phyloP scores from a whole-genome alignment of 1,140 invertebrate genomes.

The Zaprionus vittiger region DNA sequence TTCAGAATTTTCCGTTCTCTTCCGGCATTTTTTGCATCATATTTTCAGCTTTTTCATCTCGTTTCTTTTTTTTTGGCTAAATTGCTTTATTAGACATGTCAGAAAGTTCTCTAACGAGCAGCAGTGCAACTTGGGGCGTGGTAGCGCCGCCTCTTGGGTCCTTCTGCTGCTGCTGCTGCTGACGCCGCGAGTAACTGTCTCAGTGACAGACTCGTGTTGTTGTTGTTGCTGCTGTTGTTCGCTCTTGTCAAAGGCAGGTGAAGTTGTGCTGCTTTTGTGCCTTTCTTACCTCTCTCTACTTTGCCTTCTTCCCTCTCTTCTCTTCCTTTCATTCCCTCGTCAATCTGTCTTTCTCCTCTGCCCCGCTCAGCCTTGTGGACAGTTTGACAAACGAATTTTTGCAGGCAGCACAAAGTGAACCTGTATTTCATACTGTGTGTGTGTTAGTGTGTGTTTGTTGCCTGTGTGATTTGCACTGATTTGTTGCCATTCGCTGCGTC shows the following conservation, averaged over 20 bases:
- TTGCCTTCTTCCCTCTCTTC: not conserved
- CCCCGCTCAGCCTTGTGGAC: conserved; percentile 15
- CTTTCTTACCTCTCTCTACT: not conserved
- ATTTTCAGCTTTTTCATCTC: conserved; percentile 5
- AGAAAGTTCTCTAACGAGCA: conserved; percentile 44
- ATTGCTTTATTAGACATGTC: conserved; percentile 72
- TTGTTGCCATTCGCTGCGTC: conserved; percentile 65
- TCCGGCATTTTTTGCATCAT: conserved; percentile 11
- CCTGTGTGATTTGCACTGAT: conserved; percentile 74
- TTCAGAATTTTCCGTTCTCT: conserved; percentile 12
- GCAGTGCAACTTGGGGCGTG: conserved; percentile 37
- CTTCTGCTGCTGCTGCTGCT: not conserved
- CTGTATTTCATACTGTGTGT: not conserved
- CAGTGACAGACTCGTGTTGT: conserved; percentile 29
- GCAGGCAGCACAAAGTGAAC: conserved; percentile 11
- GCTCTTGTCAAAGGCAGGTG: conserved; percentile 38
- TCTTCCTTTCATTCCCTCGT: not conserved
- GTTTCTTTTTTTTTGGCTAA: conserved; percentile 36
- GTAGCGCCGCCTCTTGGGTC: not conserved
- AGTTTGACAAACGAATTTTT: conserved; percentile 47
- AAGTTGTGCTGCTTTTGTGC: not conserved
- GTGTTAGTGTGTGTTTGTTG: conserved; percentile 35
- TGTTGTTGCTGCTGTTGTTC: not conserved
- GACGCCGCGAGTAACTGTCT: conserved; percentile 42
- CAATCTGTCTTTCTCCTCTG: not conserved